Evolutionary conservation across 2,888 invertebrate genomes (phyloP), one percentile per base, ranked within the genome.

Genomic region (Zonitis immaculata): DNA sequence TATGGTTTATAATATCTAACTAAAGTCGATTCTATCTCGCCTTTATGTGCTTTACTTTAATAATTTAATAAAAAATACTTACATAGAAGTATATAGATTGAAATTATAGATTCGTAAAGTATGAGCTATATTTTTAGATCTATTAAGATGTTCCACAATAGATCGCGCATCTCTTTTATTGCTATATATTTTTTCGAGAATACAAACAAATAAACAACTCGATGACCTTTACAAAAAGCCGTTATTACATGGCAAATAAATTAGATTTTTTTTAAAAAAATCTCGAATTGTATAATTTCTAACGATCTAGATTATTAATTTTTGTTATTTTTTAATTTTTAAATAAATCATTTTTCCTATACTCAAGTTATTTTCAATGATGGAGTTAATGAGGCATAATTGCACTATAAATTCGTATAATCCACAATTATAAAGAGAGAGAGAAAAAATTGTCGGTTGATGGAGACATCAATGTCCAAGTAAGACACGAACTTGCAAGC

Each of bases 381-480:
- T 22, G 22, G 22, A 22, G 22, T 22, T 22, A 22, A 14, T 14
- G 18, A 39, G 27, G 20, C 20, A 52, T 62, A 65, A 65, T 65
- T 63, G 63, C 59, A 49, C 56, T 60, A 50, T 65, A 65, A 65
- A 60, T 49, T 50, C 44, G 45, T 25, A 44, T 25, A 16, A 45
- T 45, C 2, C 2, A 1, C 28, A 35, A 43, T n/a, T 18, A 43
- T 28, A 22, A 22, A 44, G 42, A 45, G 47, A 20, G 14, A 52
- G 54, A 55, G 47, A 61, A 67, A 66, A 68, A 63, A 61, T 60
- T 56, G 20, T 18, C 20, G 11, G 11, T 22, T 56, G 64, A 71
- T 71, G 70, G 69, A 71, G 71, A 71, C 70, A 70, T 70, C 70
- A 71, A 69, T 62, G 69, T 66, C 68, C 57, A 53, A 53, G 52